phyloP scores from a whole-genome alignment of 2,113 vertebrate species.

The Panurus biarmicus region DNA sequence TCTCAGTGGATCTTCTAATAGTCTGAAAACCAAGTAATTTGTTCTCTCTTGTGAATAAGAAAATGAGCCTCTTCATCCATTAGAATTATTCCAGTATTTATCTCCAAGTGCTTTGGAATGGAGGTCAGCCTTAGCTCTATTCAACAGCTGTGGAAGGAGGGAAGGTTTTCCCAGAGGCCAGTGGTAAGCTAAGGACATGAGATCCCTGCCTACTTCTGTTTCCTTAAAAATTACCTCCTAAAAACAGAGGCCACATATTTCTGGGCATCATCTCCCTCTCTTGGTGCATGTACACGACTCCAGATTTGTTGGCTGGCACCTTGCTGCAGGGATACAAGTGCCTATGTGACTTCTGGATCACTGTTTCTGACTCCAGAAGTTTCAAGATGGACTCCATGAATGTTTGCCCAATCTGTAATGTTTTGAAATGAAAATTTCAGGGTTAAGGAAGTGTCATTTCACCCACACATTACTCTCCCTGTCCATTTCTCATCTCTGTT shows the following conservation, averaged over 20 bases:
- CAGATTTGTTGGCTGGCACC: background rate
- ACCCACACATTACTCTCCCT: background rate
- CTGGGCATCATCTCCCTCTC: background rate
- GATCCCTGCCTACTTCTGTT: background rate
- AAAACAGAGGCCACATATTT: background rate
- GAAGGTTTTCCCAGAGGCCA: background rate
- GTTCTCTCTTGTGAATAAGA: background rate
- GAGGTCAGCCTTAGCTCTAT: background rate
- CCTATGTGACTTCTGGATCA: background rate
- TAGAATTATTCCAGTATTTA: background rate
- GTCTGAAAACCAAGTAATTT: background rate
- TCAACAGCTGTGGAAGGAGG: background rate
- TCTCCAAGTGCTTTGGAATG: background rate
- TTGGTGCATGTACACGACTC: fast-evolving
- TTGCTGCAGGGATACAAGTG: fast-evolving
- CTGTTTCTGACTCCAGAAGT: background rate
- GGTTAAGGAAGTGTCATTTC: background rate
- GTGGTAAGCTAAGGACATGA: background rate
- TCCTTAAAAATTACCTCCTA: background rate
- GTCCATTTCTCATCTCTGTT: background rate
- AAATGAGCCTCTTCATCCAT: background rate
- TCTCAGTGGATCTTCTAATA: background rate
- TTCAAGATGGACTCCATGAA: background rate
- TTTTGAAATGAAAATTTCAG: background rate
- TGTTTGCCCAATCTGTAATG: background rate